Evolutionary conservation across 2,888 invertebrate species (phyloP), one percentile per base, ranked within the genome.

Genomic region (Elegia similella): DNA sequence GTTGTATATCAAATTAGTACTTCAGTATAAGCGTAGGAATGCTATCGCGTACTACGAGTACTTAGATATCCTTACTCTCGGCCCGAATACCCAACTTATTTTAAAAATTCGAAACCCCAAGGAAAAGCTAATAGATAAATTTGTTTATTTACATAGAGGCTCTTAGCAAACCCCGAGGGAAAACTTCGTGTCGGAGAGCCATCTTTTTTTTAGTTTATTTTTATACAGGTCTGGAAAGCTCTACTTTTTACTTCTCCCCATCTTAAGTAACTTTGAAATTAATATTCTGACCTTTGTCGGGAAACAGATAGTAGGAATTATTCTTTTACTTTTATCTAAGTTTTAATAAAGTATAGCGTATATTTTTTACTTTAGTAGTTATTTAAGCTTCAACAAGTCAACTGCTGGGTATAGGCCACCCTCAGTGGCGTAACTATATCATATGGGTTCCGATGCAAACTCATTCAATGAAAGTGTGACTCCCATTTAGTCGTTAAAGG

Each of bases 111-210:
- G 23, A 46, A 23, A 23, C 46, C 23, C 17, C 7, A 7, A 12
- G 42, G 42, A 52, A 15, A 7, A 13, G 48, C 59, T 59, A 61
- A 62, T 57, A 62, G 55, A 59, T 57, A 64, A 62, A 57, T 57
- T 62, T 60, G 66, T 70, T 67, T 70, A 63, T 71, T 68, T 66
- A 53, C 42, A 43, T 42, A 53, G 53, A 53, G 13, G 42, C 53
- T 42, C 29, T 42, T 29, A 42, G 55, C 56, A 53, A 13, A 52
- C 55, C 48, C 60, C 55, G 30, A 56, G 62, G 65, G 60, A 63
- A 66, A 65, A 62, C 66, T 62, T 42, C 38, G 56, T 52, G 54
- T 38, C 52, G 57, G 57, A 57, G 54, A 50, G 67, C 63, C 62
- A 64, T 64, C 53, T 58, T 34, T 60, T 52, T 34, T 62, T 64